Evolutionary conservation across 53 echinoderm and acorn worm species (phyloP), one percentile per base, ranked within the genome.

Genomic region (Actinopyga echinites): DNA sequence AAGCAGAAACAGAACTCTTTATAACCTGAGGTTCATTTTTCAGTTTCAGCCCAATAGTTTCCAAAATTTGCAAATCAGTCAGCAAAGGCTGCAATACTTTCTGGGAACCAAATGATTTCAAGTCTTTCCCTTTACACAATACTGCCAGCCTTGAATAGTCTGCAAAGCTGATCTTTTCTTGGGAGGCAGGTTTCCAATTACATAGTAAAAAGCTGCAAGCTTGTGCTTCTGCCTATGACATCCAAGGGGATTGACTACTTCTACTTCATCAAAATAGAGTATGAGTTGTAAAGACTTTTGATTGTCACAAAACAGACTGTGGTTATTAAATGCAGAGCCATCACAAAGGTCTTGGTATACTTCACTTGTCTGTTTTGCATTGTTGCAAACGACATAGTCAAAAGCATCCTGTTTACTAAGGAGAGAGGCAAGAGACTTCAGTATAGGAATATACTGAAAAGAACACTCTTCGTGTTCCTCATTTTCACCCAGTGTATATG

Each of bases 241-340:
- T 15, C 68, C 84, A 55, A 73, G 36, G 13, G 86, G 86, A 34
- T 86, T 86, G 0, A 86, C 86, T 24, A 86, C 66, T 55, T 86
- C 86, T 65, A 86, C 79, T 66, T 79, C 66, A 32, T 66, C 86
- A 64, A 79, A 53, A 35, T 86, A 79, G 10, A 86, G 43, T n/a
- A 86, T 54, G 9, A 86, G 38, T 36, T 73, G 15, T n/a, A 73
- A 37, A 15, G 73, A 45, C 42, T 73, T 73, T 19, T 20, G 21
- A 35, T 73, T 20, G 34, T 73, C 37, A 0, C 73, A 19, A 73
- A 73, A 73, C 8, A 73, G 12, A n/a, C 22, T 20, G 38, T 73
- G 20, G 22, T 73, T 40, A n/a, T 35, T 43, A 24, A 73, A 73
- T 73, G 73, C 73, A 37, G 42, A 2, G 23, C 73, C 40, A 73